These are phyloP conservation scores for Umimayanthus chanpuru DNA, from an alignment of 92 coral and sea anemone genomes.

Conservation along the genomic window DNA sequence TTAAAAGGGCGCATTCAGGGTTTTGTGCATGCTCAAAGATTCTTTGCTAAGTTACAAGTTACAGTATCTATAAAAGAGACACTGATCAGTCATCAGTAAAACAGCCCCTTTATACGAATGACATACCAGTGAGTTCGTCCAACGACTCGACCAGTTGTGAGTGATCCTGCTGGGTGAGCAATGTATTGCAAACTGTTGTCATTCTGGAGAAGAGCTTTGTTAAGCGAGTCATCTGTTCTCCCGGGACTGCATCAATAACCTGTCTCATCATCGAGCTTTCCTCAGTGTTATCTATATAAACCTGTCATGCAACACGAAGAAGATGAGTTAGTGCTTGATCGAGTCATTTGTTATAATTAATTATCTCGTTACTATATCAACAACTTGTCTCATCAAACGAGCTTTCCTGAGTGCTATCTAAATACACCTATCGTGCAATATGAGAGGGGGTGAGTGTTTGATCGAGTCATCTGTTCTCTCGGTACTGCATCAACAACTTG, in stretches of 20 bases:
- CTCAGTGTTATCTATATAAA: constrained; percentile 5
- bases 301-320: not conserved
- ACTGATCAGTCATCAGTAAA: no score
- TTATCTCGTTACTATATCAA: constrained; percentile 7
- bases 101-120: not conserved
- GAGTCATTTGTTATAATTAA: not conserved
- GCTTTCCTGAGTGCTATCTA: not conserved
- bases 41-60: no score
- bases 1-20: no score
- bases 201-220: constrained; percentile 73
- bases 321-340: not conserved
- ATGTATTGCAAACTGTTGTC: constrained; percentile 67
- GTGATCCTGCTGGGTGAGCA: constrained; percentile 55
- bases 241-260: constrained; percentile 11
- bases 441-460: not conserved
- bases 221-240: constrained; percentile 46
- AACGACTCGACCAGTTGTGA: constrained; percentile 59
- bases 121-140: constrained; percentile 80
- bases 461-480: not conserved
- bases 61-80: no score
- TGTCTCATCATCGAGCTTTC: constrained; percentile 26
- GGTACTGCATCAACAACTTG: not conserved
- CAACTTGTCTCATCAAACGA: constrained; percentile 15
- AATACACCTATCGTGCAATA: constrained; percentile 6
- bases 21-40: no score